A percentile compares a stretch with the other conserved stretches of the same genome.
phyloP scores from a whole-genome alignment of 2,888 invertebrate species.

The Quadriops clusia region DNA sequence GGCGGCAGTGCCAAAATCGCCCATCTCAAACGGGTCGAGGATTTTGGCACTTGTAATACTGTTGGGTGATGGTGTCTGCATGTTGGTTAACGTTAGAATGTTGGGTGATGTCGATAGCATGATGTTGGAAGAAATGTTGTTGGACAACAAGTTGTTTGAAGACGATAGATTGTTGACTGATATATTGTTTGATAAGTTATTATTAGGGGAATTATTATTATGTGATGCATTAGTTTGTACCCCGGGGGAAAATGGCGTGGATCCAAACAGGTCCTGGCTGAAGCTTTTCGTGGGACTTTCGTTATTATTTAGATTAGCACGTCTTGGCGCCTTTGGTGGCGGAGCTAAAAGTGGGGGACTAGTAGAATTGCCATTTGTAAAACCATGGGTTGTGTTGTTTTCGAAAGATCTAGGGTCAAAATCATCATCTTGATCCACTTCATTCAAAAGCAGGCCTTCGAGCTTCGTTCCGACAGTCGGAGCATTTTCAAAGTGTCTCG shows the following conservation, averaged over 20 bases:
- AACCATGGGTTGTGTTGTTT: constrained; percentile 35
- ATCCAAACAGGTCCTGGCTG: constrained; percentile 69
- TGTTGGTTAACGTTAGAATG: too few species aligned
- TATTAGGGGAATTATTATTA: too few species aligned
- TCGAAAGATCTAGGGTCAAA: constrained; percentile 85
- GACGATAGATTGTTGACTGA: too few species aligned
- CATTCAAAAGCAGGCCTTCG: constrained; percentile 63
- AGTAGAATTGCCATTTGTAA: constrained; percentile 24
- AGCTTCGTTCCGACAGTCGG: constrained; percentile 62
- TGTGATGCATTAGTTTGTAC: constrained; percentile 36
- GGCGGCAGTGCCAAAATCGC: constrained; percentile 49
- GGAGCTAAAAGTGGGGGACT: constrained; percentile 69
- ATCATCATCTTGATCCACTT: constrained; percentile 67
- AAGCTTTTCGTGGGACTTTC: constrained; percentile 28
- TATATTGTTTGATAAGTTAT: too few species aligned
- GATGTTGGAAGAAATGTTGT: too few species aligned
- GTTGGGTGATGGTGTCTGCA: constrained; percentile 3
- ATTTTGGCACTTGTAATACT: constrained; percentile 33
- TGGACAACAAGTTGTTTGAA: too few species aligned
- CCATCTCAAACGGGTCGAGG: constrained; percentile 78
- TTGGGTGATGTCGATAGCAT: too few species aligned
- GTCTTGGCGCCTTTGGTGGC: constrained; percentile 66
- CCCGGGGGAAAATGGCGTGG: constrained; percentile 56
- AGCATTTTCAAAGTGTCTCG: constrained; percentile 35
- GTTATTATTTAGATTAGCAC: constrained; percentile 29